A percentile compares a stretch with the other conserved stretches of the same genome.
Conservation (phyloP, 1,140 invertebrate genomes). For the Drosophila truncata region DNA sequence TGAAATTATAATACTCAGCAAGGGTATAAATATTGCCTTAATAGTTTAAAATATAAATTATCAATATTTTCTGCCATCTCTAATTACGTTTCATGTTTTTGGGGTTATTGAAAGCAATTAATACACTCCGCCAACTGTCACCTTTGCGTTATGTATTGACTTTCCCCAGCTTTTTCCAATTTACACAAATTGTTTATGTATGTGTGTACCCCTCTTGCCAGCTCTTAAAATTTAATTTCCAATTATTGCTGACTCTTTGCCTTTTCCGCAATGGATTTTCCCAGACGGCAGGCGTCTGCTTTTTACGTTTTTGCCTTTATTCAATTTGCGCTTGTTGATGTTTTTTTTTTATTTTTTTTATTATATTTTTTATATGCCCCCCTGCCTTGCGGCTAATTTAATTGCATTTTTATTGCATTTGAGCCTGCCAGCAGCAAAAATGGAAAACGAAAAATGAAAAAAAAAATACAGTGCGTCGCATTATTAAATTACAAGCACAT, state of each 20-base stretch:
- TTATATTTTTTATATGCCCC: constrained; percentile 35
- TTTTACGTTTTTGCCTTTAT: constrained; percentile 52
- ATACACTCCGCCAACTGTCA: constrained; percentile 51
- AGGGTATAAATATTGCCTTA: too few relatives aligned
- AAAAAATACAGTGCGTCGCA: constrained; percentile 23
- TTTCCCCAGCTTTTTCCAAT: constrained; percentile 60
- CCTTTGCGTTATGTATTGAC: constrained; percentile 66
- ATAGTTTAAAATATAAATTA: too few relatives aligned
- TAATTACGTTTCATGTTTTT: not conserved
- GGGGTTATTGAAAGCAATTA: constrained; percentile 60
- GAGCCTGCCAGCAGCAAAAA: constrained; percentile 17
- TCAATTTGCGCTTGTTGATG: constrained; percentile 63
- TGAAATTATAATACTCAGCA: too few relatives aligned
- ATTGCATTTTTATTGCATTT: constrained; percentile 82
- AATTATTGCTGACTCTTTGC: constrained; percentile 69
- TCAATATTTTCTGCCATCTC: not conserved
- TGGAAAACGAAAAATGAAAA: constrained; percentile 34
- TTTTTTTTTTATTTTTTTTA: constrained; percentile 32
- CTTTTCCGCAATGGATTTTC: constrained; percentile 26
- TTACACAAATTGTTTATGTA: constrained; percentile 62
- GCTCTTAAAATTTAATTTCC: constrained; percentile 72
- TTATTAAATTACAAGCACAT: constrained; percentile 62
- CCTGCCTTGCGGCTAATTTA: constrained; percentile 76
- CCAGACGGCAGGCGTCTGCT: constrained; percentile 29
- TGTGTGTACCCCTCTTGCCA: not conserved